Conservation (phyloP, 2,888 invertebrate genomes). For the Ectropis crepuscularia region DNA sequence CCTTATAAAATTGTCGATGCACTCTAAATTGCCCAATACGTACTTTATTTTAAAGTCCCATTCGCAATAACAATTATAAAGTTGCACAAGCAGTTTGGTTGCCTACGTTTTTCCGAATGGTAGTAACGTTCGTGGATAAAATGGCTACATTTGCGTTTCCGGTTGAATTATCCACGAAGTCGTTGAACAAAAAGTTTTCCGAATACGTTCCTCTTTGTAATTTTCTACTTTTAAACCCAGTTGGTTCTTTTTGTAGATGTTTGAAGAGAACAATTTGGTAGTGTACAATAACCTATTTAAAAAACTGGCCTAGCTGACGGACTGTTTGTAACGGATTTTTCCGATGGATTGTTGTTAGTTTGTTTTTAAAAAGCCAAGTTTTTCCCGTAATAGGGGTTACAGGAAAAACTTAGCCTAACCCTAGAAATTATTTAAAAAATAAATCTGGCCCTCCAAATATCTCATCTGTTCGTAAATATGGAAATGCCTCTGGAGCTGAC, state of each 20-base stretch:
- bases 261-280: not conserved
- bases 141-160: slow-evolving; percentile 8
- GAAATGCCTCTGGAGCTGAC: slow-evolving; percentile 10
- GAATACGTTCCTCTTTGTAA: slow-evolving; percentile 6
- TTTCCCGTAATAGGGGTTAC: no score
- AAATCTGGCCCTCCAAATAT: not conserved
- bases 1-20: not conserved
- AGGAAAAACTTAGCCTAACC: no score
- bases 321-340: no score
- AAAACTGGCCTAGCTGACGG: no score
- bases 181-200: slow-evolving; percentile 6
- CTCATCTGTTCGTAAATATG: slow-evolving; percentile 2
- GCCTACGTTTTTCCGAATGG: slow-evolving; percentile 8
- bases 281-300: no score
- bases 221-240: slow-evolving; percentile 2
- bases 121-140: not conserved
- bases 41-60: not conserved
- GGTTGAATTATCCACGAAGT: slow-evolving; percentile 4
- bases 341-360: no score
- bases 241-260: not conserved
- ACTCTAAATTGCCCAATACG: not conserved
- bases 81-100: not conserved
- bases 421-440: no score
- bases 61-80: slow-evolving; percentile 6
- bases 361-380: no score